Evolutionary conservation across 1,140 invertebrate genomes (phyloP).

Genomic region (Harlomillsia oculata): DNA sequence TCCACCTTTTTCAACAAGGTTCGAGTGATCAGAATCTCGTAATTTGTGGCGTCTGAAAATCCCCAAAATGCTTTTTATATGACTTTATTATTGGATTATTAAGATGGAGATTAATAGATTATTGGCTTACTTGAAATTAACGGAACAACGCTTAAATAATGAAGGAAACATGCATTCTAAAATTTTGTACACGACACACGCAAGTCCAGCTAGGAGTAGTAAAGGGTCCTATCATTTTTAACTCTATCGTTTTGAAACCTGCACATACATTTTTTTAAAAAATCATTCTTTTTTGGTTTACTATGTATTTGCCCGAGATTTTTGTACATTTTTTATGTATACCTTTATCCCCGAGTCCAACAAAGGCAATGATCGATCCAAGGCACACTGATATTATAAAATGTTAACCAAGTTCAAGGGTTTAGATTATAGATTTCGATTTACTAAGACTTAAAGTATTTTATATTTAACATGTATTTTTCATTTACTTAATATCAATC

Average conservation of each 20-base stretch:
- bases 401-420: not conserved
- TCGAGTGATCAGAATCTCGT: constrained; percentile 23
- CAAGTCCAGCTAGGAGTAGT: constrained; percentile 25
- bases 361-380: constrained; percentile 30
- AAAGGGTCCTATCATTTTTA: constrained; percentile 28
- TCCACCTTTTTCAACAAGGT: constrained; percentile 27
- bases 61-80: not conserved
- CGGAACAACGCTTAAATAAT: constrained; percentile 14
- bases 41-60: constrained; percentile 18
- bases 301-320: not conserved
- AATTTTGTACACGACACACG: constrained; percentile 29
- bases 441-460: not conserved
- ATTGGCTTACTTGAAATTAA: constrained; percentile 22
- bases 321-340: not conserved
- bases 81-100: not conserved
- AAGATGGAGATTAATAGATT: not conserved
- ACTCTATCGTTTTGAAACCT: constrained; percentile 32
- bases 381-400: constrained; percentile 18
- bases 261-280: not conserved
- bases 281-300: too few species aligned
- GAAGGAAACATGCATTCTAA: constrained; percentile 29
- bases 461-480: not conserved
- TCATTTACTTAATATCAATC: constrained; percentile 27
- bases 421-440: not conserved
- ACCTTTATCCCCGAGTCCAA: constrained; percentile 34